Evolutionary conservation across 2,797 vertebrate species (phyloP).

Genomic region (Champsocephalus gunnari): DNA sequence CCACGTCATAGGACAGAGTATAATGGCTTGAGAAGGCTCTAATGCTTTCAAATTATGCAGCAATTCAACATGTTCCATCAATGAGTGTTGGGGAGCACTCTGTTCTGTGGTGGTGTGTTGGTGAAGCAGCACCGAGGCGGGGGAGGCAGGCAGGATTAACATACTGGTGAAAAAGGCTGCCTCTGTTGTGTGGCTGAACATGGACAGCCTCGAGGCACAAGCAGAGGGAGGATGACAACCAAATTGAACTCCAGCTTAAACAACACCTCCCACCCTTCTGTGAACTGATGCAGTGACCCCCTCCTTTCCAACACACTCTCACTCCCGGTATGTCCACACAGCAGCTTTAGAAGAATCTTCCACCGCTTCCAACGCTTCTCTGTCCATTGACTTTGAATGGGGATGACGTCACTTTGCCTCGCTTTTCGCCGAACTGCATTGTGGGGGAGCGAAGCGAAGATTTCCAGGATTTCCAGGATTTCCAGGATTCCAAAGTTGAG

Average conservation of each 20-base stretch:
- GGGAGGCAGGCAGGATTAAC: conserved; percentile 73
- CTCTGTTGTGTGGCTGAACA: conserved; percentile 71
- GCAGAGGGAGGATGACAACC: conserved; percentile 70
- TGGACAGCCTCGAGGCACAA: conserved; percentile 63
- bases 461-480: no score
- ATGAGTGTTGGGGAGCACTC: conserved; percentile 46
- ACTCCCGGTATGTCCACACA: no score
- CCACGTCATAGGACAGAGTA: conserved; percentile 38
- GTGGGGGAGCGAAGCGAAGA: no score
- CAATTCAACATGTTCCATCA: conserved; percentile 42
- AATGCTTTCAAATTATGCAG: conserved; percentile 45
- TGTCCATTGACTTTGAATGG: no score
- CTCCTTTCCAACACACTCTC: neutral
- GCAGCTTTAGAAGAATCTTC: no score
- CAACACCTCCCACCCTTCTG: conserved; percentile 61
- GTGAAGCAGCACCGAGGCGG: conserved; percentile 56
- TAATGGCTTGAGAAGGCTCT: conserved; percentile 30
- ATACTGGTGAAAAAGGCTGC: conserved; percentile 72
- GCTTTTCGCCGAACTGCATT: no score
- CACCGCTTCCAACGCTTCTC: no score
- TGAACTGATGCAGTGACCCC: conserved; percentile 26
- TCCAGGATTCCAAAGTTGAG: no score
- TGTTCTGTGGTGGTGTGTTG: conserved; percentile 62
- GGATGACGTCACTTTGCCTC: no score
- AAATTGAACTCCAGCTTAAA: conserved; percentile 60